These are phyloP conservation scores for Syngnathus rostellatus DNA, from an alignment of 2,797 vertebrate genomes.

Conservation along the genomic window DNA sequence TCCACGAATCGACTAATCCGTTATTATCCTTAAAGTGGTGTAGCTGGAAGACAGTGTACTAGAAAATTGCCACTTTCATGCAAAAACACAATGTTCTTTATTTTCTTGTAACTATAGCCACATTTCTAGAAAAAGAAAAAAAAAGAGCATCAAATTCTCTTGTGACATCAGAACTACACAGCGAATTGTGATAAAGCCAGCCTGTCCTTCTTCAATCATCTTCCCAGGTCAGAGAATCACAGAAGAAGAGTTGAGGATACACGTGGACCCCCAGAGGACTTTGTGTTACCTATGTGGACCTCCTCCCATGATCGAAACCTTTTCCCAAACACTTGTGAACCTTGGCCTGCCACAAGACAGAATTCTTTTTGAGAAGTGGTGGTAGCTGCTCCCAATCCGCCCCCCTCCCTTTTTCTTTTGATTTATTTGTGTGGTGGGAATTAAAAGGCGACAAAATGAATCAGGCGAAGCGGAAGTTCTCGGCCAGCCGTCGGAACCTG, in stretches of 20 bases:
- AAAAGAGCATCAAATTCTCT: neutral
- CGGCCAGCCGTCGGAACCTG: neutral
- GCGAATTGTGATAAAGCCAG: neutral
- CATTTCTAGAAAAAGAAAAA: neutral
- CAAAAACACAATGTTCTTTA: neutral
- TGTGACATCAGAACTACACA: neutral
- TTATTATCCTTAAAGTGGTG: too few species aligned
- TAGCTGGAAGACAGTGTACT: neutral
- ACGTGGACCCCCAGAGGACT: constrained; percentile 68
- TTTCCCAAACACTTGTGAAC: constrained; percentile 73
- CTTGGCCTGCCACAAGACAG: constrained; percentile 71
- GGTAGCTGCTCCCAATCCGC: constrained; percentile 64
- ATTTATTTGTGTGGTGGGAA: neutral
- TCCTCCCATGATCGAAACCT: constrained; percentile 87
- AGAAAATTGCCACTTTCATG: neutral
- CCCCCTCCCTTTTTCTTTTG: neutral
- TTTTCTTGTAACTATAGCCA: neutral
- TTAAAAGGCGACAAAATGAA: neutral
- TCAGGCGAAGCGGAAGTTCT: neutral
- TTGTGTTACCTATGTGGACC: constrained; percentile 94
- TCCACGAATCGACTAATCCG: too few species aligned
- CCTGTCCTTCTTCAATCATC: neutral
- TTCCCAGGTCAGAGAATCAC: constrained; percentile 81
- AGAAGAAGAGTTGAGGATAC: constrained; percentile 67
- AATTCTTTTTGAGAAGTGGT: constrained; percentile 95